These are phyloP conservation scores for Lophius piscatorius DNA, from an alignment of 2,113 vertebrate species.

Conservation along the genomic window DNA sequence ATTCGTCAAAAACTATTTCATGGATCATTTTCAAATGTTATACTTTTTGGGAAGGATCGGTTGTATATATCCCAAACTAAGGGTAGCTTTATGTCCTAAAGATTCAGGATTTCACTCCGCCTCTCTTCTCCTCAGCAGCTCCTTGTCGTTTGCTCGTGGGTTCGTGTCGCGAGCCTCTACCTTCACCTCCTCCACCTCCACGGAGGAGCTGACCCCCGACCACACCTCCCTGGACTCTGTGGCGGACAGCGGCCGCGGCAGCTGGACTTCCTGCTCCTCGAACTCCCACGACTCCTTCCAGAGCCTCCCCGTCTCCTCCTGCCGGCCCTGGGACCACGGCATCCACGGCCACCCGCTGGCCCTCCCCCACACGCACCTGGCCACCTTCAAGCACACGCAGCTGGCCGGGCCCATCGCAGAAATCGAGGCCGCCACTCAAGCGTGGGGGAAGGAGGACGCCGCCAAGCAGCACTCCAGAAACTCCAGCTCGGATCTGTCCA, in stretches of 20 bases:
- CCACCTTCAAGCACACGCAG: constrained; percentile 83
- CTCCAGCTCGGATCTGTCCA: constrained; percentile 71
- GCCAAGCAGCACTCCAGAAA: constrained; percentile 77
- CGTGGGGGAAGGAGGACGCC: constrained; percentile 56
- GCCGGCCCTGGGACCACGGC: constrained; percentile 83
- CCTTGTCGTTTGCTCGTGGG: constrained; percentile 67
- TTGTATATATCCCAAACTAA: no score
- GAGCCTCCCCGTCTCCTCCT: constrained; percentile 83
- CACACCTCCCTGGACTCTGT: constrained; percentile 82
- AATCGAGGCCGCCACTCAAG: constrained; percentile 77
- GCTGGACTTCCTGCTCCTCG: constrained; percentile 97
- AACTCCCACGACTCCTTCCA: constrained; percentile 97
- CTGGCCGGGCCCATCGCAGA: constrained; percentile 86
- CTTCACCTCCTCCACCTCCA: constrained; percentile 85
- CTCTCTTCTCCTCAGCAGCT: constrained; percentile 35
- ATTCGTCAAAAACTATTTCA: no score
- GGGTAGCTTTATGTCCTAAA: no score
- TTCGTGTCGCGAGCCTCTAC: constrained; percentile 74
- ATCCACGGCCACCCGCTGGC: constrained; percentile 78
- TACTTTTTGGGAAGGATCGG: no score
- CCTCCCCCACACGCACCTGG: constrained; percentile 76
- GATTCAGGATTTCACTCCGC: no score
- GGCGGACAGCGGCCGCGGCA: constrained; percentile 92
- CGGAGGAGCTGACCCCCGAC: constrained; percentile 90
- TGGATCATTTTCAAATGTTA: no score